Evolutionary conservation across 2,888 invertebrate genomes (phyloP).

Genomic region (Polietes domitor): DNA sequence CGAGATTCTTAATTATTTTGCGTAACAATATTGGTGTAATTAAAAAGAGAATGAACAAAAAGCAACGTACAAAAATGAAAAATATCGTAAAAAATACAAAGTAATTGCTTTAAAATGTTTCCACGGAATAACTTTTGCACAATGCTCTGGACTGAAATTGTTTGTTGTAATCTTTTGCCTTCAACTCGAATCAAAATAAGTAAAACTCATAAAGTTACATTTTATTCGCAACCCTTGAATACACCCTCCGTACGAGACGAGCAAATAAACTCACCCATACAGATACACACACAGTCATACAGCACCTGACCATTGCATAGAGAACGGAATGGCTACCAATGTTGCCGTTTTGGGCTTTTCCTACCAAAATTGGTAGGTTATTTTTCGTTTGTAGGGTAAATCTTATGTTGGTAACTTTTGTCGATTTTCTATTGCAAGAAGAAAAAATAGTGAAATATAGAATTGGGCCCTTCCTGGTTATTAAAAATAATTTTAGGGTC

Average conservation of each 20-base stretch:
- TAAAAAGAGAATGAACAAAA: slow-evolving; percentile 43
- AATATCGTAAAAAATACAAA: slow-evolving; percentile 33
- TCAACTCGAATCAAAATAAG: slow-evolving; percentile 47
- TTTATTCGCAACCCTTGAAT: slow-evolving; percentile 43
- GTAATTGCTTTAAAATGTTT: slow-evolving; percentile 47
- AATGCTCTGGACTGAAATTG: slow-evolving; percentile 12
- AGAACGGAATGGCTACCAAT: too few relatives aligned
- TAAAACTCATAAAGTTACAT: slow-evolving; percentile 54
- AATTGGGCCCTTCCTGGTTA: too few relatives aligned
- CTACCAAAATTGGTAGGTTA: too few relatives aligned
- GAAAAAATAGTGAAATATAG: too few relatives aligned
- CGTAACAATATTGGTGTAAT: slow-evolving; percentile 48
- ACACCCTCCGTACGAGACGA: not conserved
- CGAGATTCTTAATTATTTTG: slow-evolving; percentile 46
- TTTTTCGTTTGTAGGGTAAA: too few relatives aligned
- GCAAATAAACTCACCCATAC: slow-evolving; percentile 6
- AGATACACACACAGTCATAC: too few relatives aligned
- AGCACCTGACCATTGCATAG: too few relatives aligned
- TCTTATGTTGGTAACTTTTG: too few relatives aligned
- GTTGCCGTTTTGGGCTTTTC: too few relatives aligned
- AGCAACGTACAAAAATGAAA: slow-evolving; percentile 26
- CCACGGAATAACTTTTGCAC: slow-evolving; percentile 28
- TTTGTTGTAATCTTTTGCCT: slow-evolving; percentile 46
- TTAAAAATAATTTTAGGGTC: too few relatives aligned
- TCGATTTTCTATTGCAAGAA: too few relatives aligned